Evolutionary conservation across 2,113 vertebrate genomes (phyloP).

Genomic region (Antechinus stuartii): DNA sequence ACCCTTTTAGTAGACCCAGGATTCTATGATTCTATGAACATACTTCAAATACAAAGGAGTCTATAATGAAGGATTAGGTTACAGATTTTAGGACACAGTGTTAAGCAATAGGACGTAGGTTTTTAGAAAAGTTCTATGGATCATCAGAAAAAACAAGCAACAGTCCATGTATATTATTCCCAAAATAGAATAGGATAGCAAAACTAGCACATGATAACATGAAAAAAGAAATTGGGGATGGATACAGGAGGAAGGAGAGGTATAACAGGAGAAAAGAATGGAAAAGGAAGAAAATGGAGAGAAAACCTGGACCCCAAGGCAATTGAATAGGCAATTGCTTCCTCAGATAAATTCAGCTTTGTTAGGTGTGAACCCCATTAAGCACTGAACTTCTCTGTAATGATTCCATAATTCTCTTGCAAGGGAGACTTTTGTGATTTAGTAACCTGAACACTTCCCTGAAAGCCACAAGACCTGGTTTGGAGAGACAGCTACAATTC

Average conservation of each 20-base stretch:
- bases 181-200: background rate
- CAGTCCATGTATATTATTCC: background rate
- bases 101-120: slow-evolving; percentile 14
- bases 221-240: slow-evolving; percentile 4
- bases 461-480: background rate
- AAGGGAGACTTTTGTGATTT: background rate
- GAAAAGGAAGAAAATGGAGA: background rate
- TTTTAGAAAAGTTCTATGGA: slow-evolving; percentile 49
- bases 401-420: background rate
- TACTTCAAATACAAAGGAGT: background rate
- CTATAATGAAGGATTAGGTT: background rate
- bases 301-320: background rate
- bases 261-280: background rate
- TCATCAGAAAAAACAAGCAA: slow-evolving; percentile 43
- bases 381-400: background rate
- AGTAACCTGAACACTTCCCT: background rate
- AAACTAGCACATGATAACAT: slow-evolving; percentile 29
- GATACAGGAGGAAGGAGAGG: background rate
- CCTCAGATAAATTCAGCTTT: background rate
- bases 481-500: background rate
- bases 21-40: background rate
- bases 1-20: background rate
- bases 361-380: background rate
- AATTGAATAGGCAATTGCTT: background rate
- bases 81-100: background rate